These are phyloP conservation scores for Exephanes ischioxanthus DNA, from an alignment of 2,888 invertebrate genomes.

Conservation along the genomic window DNA sequence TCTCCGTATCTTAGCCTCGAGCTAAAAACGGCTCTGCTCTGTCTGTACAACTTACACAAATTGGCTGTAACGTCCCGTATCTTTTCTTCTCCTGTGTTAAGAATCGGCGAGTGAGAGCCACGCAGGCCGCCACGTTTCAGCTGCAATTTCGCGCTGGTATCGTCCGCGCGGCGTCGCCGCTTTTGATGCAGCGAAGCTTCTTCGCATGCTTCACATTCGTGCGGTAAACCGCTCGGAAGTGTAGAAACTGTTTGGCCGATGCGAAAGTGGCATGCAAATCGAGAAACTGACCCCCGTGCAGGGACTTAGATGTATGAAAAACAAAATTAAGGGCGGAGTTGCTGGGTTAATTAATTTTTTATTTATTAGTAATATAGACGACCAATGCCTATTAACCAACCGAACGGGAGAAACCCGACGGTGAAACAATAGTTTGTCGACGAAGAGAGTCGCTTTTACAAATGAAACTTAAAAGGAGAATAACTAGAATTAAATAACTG, in stretches of 20 bases:
- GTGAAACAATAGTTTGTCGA: no score
- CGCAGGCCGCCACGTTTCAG: background rate
- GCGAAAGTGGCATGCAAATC: conserved; percentile 19
- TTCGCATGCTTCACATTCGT: conserved; percentile 7
- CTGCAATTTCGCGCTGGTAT: conserved; percentile 12
- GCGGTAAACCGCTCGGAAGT: conserved; percentile 12
- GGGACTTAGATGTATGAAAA: background rate
- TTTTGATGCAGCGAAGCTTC: conserved; percentile 16
- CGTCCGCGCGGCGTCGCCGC: conserved; percentile 13
- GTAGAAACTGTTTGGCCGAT: background rate
- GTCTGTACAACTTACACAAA: conserved; percentile 61
- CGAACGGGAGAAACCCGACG: no score
- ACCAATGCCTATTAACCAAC: no score
- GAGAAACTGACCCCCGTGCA: background rate
- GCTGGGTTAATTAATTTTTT: background rate
- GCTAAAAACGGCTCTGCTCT: conserved; percentile 32
- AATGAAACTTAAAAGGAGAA: no score
- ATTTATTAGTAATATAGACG: no score
- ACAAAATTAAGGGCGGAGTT: background rate
- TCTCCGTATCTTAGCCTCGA: conserved; percentile 4
- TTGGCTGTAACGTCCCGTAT: conserved; percentile 64
- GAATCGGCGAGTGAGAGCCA: background rate
- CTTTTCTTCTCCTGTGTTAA: conserved; percentile 10
- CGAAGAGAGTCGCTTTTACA: no score
- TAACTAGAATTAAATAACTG: no score